Base-by-base conservation (phyloP, 2,113 vertebrate genomes). In the Spilogale gracilis region DNA sequence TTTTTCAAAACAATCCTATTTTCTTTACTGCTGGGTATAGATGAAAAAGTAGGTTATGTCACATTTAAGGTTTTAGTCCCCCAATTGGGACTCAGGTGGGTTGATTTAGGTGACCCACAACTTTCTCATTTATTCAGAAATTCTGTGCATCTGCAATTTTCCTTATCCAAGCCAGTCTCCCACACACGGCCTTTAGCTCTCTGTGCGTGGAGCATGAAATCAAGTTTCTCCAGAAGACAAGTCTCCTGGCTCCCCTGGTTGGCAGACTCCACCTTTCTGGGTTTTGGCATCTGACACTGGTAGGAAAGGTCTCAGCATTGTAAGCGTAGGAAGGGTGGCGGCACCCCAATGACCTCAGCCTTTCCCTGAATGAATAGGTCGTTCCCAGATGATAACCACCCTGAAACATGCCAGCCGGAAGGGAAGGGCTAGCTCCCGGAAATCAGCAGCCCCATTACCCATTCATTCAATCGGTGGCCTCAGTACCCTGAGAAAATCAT, bases 301-400 rank as follows among this genome's bases (percentile, higher is more conserved):
- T 89, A 45, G 69, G 32, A 93, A 98, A 96, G 38, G 50, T 98
- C 96, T 91, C 94, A 97, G 97, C 91, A 98, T 97, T 98, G 96
- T 98, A 96, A 91, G 27, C 10, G 9, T 71, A 95, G 98, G 97
- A 98, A 98, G 98, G 97, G 97, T 82, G 96, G 96, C 16, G 95
- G 17, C 86, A 80, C 89, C 67, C 52, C 65, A 60, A 17, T 97
- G 97, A 98, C 54, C 43, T 98, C 97, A 98, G 21, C 50, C 81
- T 96, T 97, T 95, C 88, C 89, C 61, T 2, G 7, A 84, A 96
- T 96, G 97, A 98, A 95, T 98, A 96, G 58, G 83, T 93, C 91
- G 90, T 78, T 84, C 71, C 79, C 81, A 95, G 96, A 98, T 96
- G 96, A 98, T 80, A 92, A 30, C 79, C 88, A 56, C 71, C 83